Conservation (phyloP, 1,140 invertebrate species). For the Meloidogyne exigua region DNA sequence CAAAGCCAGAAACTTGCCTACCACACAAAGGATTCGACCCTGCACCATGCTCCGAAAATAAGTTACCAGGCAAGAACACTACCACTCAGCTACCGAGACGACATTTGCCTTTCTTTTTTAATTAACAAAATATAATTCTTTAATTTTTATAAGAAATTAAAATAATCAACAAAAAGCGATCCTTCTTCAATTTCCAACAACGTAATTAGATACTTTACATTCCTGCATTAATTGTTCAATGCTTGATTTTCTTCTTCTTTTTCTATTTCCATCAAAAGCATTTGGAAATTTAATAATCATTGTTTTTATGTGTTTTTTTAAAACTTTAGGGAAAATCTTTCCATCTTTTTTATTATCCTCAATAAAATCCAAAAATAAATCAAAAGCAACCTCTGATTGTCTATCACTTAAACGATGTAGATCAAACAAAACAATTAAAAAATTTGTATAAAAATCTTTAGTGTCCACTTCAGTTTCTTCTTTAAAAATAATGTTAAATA, state of each 20-base stretch:
- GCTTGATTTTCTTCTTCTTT: not conserved
- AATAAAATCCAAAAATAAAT: conserved; percentile 9
- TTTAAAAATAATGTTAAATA: not conserved
- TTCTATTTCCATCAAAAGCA: conserved; percentile 7
- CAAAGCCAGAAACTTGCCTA: no score
- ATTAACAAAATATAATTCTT: no score
- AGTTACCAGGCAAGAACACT: no score
- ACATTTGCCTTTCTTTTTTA: no score
- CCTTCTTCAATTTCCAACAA: not conserved
- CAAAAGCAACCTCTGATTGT: conserved; percentile 13
- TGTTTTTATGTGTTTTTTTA: not conserved
- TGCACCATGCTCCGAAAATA: no score
- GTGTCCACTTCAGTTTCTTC: not conserved
- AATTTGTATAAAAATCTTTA: not conserved
- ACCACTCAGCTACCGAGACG: no score
- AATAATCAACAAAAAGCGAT: no score
- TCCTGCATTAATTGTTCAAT: not conserved
- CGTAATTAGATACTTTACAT: not conserved
- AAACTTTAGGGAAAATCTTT: not conserved
- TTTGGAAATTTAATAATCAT: conserved; percentile 1
- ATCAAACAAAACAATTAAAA: conserved; percentile 1
- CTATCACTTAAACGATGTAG: not conserved
- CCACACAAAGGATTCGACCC: no score
- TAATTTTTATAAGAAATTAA: no score
- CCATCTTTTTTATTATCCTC: not conserved